Evolutionary conservation across 2,888 invertebrate genomes (phyloP).

Genomic region (Ectemnius cavifrons): DNA sequence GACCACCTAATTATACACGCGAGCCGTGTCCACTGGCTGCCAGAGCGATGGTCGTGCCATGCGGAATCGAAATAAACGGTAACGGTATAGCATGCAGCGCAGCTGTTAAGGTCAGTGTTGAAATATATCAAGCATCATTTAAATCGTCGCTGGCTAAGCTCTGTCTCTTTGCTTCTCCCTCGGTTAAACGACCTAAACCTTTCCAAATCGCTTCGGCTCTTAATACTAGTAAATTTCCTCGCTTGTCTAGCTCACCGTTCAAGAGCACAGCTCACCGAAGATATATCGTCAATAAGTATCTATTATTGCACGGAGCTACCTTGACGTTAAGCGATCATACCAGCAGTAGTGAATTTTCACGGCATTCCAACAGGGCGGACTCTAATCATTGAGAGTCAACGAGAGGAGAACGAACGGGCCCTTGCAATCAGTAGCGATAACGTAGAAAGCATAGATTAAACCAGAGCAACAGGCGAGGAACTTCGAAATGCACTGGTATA

Average conservation of each 20-base stretch:
- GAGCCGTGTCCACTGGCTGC: background rate
- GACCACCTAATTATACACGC: slow-evolving; percentile 8
- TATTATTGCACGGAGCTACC: slow-evolving; percentile 1
- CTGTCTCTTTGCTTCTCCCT: background rate
- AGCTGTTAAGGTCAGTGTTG: slow-evolving; percentile 10
- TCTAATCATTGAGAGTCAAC: no score
- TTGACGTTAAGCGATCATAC: background rate
- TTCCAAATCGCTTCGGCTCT: background rate
- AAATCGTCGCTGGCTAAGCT: background rate
- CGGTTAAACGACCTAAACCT: background rate
- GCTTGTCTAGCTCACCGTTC: slow-evolving; percentile 6
- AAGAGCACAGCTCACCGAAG: background rate
- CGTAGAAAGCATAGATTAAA: no score
- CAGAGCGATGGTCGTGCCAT: background rate
- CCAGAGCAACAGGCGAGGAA: no score
- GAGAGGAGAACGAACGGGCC: no score
- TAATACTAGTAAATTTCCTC: slow-evolving; percentile 17
- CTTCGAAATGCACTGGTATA: no score
- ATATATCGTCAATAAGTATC: background rate
- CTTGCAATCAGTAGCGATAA: no score
- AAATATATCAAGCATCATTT: slow-evolving; percentile 3
- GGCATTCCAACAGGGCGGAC: background rate
- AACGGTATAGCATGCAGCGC: slow-evolving; percentile 3
- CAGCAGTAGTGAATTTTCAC: background rate
- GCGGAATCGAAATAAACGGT: slow-evolving; percentile 5